Evolutionary conservation across 2,888 invertebrate genomes (phyloP), one percentile per base, ranked within the genome.

Genomic region (Sesia bembeciformis): DNA sequence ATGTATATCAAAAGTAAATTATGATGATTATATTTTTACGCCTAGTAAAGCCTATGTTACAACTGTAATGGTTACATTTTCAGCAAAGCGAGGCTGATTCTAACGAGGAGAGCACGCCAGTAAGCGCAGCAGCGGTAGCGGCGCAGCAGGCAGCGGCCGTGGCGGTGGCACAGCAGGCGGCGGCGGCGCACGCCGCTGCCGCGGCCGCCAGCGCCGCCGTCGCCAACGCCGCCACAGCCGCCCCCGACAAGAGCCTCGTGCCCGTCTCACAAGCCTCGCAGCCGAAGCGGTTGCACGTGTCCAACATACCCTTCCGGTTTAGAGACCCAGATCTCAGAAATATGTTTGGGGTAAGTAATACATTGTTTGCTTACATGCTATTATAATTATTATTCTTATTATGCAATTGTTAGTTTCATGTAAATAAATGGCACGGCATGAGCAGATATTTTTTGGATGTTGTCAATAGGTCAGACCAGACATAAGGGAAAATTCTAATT

Each of bases 231-330:
- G 66, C 77, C 57, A 61, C 83, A 72, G 63, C 82, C 77, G 64
- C 82, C 52, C 84, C 91, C 53, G 85, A 90, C 68, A 89, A 90
- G 61, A 72, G 76, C 52, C 89, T 93, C 66, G 92, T 91, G 59
- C 85, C 88, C 52, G 85, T 87, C 64, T 81, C 87, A 49, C 88
- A 87, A 64, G 85, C 79, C 46, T 85, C 86, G 39, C 96, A 96
- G 81, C 97, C 96, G 69, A 98, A 99, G 88, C 93, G 99, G 79
- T 93, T 99, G 70, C 99, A 99, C 89, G 98, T 99, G 80, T 98
- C 98, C 78, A 99, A 99, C 92, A 99, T 99, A 92, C 99, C 99
- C 76, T 99, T 99, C 92, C 93, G 99, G 83, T 99, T 98, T 91
- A 94, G 99, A 90, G 99, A 99, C 91, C 98, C 98, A 62, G 99